Evolutionary conservation across 2,797 vertebrate genomes (phyloP).

Genomic region (Eospalax fontanierii): DNA sequence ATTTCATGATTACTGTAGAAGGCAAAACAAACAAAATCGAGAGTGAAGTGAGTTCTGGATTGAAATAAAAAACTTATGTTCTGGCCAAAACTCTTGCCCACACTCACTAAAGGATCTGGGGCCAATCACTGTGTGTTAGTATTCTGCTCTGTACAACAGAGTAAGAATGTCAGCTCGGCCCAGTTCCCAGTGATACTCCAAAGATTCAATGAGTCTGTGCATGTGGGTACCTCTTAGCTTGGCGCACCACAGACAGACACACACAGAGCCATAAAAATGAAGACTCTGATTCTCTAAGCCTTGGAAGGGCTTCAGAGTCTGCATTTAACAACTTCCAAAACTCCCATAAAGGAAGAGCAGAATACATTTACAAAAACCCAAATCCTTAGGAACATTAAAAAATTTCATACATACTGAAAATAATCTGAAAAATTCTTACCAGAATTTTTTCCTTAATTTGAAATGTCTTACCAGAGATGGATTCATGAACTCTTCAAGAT

Average conservation of each 20-base stretch:
- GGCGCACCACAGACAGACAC: background rate
- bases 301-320: background rate
- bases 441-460: conserved; percentile 1
- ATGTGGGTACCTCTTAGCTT: background rate
- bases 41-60: background rate
- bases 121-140: background rate
- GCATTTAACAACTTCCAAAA: background rate
- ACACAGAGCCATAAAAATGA: background rate
- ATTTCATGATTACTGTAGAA: background rate
- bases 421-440: background rate
- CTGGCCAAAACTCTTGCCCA: background rate
- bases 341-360: background rate
- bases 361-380: background rate
- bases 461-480: conserved; percentile 90
- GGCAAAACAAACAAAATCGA: background rate
- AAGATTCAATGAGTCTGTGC: background rate
- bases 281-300: background rate
- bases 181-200: background rate
- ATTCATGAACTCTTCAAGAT: conserved; percentile 93
- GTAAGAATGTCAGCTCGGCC: background rate
- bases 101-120: background rate
- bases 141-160: background rate
- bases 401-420: background rate
- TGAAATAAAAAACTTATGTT: background rate
- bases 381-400: background rate